phyloP scores from a whole-genome alignment of 2,113 vertebrate genomes.

The Clupea harengus region DNA sequence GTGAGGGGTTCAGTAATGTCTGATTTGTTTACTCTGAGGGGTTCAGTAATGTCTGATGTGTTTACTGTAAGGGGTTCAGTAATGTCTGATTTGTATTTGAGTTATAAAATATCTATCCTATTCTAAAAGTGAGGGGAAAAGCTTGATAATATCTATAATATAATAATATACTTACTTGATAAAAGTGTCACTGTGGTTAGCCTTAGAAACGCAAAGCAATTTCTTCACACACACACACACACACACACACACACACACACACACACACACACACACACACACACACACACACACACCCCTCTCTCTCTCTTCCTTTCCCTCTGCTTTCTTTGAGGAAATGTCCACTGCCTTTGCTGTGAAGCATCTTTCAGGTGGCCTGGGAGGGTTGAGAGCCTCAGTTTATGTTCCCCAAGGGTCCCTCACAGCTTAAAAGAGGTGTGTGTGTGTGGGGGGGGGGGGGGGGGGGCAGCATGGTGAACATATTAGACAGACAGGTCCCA shows the following conservation, averaged over 20 bases:
- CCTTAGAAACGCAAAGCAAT: not conserved
- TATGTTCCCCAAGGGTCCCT: not conserved
- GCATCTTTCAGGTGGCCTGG: slow-evolving; percentile 48
- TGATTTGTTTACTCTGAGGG: too few species aligned
- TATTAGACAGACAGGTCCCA: slow-evolving; percentile 28
- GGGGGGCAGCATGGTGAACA: slow-evolving; percentile 31
- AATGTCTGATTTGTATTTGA: too few species aligned
- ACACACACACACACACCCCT: too few species aligned
- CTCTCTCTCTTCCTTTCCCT: too few species aligned
- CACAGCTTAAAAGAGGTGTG: not conserved
- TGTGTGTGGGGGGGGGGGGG: slow-evolving; percentile 7
- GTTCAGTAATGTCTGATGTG: too few species aligned
- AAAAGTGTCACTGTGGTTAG: not conserved
- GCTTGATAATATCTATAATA: not conserved
- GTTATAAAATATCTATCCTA: too few species aligned
- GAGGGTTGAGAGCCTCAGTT: slow-evolving; percentile 15
- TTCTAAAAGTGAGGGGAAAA: not conserved
- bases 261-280: too few species aligned
- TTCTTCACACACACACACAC: too few species aligned
- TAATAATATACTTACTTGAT: not conserved
- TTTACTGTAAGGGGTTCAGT: too few species aligned
- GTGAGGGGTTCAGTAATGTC: too few species aligned
- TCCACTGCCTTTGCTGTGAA: slow-evolving; percentile 30
- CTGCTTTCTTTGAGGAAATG: slow-evolving; percentile 26
- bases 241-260: too few species aligned